phyloP scores from a whole-genome alignment of 2,888 invertebrate species.

The Cosmorhoe ocellata region DNA sequence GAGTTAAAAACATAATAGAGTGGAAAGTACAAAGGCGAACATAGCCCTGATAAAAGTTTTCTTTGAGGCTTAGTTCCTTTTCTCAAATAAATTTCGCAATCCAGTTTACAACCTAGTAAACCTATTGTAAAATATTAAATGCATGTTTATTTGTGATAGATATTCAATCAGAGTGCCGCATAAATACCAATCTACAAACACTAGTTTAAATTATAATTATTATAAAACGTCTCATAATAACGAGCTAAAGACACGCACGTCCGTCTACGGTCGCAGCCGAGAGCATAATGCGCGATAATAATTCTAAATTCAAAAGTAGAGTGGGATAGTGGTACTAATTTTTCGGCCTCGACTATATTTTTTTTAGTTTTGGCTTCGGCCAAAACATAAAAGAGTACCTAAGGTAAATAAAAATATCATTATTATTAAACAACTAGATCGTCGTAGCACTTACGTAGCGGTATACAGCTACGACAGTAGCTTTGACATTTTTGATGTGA shows the following conservation, averaged over 20 bases:
- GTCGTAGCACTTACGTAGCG: not conserved
- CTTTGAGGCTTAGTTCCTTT: too few species aligned
- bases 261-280: conserved; percentile 44
- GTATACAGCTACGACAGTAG: too few species aligned
- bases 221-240: conserved; percentile 38
- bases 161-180: conserved; percentile 18
- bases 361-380: too few species aligned
- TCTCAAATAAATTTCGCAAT: not conserved
- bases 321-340: not conserved
- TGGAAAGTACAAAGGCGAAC: too few species aligned
- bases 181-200: conserved; percentile 27
- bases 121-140: conserved; percentile 3
- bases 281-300: conserved; percentile 60
- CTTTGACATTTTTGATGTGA: too few species aligned
- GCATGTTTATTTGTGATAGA: conserved; percentile 13
- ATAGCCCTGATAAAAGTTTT: too few species aligned
- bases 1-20: too few species aligned
- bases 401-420: too few species aligned
- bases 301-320: conserved; percentile 56
- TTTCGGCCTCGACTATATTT: conserved; percentile 1
- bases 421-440: too few species aligned
- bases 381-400: too few species aligned
- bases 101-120: conserved; percentile 1
- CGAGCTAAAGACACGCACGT: conserved; percentile 57
- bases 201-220: conserved; percentile 20